Percentiles rank a stretch among this genome's conserved stretches.
Evolutionary conservation across 1,140 invertebrate species (phyloP).

Genomic region (Proales similis): DNA sequence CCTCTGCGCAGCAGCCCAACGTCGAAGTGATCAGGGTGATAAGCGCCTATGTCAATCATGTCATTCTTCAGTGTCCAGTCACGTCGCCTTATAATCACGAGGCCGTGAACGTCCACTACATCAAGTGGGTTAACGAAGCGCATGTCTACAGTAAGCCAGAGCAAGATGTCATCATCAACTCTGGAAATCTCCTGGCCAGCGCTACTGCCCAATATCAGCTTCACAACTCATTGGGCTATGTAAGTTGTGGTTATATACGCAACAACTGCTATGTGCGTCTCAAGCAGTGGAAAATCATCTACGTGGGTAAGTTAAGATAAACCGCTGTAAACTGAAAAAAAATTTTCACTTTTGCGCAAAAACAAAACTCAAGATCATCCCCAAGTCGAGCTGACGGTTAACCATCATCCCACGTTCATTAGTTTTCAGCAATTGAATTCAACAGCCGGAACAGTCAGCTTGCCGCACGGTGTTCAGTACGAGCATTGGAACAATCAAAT

Average conservation of each 20-base stretch:
- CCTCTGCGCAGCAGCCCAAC: too few species aligned
- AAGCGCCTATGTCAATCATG: not conserved
- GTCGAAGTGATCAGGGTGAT: not conserved
- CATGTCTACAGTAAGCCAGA: not conserved
- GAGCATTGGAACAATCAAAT: slow-evolving; percentile 14
- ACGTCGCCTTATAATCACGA: too few species aligned
- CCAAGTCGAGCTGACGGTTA: too few species aligned
- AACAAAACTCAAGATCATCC: slow-evolving; percentile 1
- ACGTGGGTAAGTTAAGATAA: slow-evolving; percentile 1
- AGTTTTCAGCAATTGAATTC: not conserved
- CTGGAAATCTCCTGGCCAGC: not conserved
- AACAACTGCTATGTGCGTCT: slow-evolving; percentile 6
- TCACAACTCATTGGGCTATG: not conserved
- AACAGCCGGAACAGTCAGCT: not conserved
- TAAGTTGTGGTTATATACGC: slow-evolving; percentile 2
- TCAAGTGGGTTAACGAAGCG: not conserved
- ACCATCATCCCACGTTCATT: not conserved
- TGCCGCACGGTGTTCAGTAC: not conserved
- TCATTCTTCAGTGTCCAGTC: slow-evolving; percentile 24
- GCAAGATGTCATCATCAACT: not conserved
- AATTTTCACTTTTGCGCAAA: not conserved
- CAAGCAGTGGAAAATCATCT: slow-evolving; percentile 11
- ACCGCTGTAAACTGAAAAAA: not conserved
- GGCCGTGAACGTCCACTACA: not conserved
- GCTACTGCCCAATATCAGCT: not conserved